Percentiles rank a stretch among this genome's conserved stretches.
Evolutionary conservation across 2,113 vertebrate genomes (phyloP).

Genomic region (Laterallus jamaicensis): DNA sequence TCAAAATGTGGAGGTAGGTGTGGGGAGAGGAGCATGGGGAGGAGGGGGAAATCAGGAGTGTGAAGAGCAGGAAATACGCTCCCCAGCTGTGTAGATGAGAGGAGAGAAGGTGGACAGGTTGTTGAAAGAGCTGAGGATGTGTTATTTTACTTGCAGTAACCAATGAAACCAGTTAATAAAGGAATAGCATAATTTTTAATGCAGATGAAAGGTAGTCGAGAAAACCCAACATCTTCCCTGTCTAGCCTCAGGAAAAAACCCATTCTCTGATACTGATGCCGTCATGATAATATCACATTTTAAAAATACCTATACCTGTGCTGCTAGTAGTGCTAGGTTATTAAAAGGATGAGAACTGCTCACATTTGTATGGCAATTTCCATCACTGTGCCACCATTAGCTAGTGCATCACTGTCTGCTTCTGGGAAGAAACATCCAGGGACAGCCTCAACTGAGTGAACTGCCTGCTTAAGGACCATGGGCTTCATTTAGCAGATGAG

Average conservation of each 20-base stretch:
- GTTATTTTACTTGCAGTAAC: not conserved
- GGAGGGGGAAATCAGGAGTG: not conserved
- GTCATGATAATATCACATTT: not conserved
- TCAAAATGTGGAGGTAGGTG: not conserved
- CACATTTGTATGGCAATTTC: not conserved
- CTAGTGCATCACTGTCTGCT: not conserved
- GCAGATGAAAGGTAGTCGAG: slow-evolving; percentile 32
- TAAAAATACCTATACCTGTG: not conserved
- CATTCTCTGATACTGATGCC: not conserved
- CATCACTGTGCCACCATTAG: not conserved
- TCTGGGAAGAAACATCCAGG: not conserved
- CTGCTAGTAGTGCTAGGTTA: not conserved
- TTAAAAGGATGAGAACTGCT: not conserved
- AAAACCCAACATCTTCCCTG: not conserved
- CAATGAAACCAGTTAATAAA: not conserved
- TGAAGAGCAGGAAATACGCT: not conserved
- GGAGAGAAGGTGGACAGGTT: not conserved
- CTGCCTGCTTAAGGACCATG: rapidly evolving
- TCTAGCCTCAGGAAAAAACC: not conserved
- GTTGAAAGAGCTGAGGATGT: not conserved
- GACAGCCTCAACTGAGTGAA: not conserved
- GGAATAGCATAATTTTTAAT: not conserved
- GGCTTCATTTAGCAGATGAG: not conserved
- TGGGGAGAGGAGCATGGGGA: not conserved
- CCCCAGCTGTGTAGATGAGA: not conserved